Evolutionary conservation across 2,113 vertebrate species (phyloP).

Genomic region (Elaphurus davidianus): DNA sequence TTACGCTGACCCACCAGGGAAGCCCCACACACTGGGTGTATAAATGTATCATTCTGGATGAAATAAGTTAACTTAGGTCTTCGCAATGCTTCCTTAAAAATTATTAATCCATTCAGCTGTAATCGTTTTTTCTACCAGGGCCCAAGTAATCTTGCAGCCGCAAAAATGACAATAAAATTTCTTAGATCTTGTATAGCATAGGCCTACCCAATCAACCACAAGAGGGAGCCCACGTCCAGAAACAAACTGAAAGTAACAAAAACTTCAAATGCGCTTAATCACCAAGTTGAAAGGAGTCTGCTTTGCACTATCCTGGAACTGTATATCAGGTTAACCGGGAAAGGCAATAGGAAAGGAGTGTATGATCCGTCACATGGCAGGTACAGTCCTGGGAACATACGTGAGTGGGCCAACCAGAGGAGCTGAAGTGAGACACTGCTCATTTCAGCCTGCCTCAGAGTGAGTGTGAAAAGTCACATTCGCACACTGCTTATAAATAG

Average conservation of each 20-base stretch:
- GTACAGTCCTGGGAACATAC: background rate
- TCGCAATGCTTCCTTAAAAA: background rate
- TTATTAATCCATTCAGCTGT: background rate
- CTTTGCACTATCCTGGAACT: background rate
- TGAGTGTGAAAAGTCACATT: background rate
- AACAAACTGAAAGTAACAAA: background rate
- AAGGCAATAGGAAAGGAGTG: background rate
- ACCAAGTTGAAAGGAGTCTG: background rate
- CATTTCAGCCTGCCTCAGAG: background rate
- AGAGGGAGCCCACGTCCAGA: slow-evolving; percentile 41
- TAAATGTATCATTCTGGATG: background rate
- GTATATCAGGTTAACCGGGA: background rate
- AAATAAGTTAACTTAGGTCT: background rate
- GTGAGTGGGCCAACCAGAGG: background rate
- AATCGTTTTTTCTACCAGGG: background rate
- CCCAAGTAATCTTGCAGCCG: background rate
- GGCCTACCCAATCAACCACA: background rate
- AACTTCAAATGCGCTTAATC: background rate
- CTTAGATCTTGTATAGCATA: background rate
- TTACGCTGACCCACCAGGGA: background rate
- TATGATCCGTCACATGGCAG: background rate
- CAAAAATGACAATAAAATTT: background rate
- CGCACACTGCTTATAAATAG: background rate
- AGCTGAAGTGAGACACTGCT: background rate
- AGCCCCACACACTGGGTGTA: background rate